Base-by-base conservation (phyloP, 2,113 vertebrate genomes). In the Orycteropus afer region DNA sequence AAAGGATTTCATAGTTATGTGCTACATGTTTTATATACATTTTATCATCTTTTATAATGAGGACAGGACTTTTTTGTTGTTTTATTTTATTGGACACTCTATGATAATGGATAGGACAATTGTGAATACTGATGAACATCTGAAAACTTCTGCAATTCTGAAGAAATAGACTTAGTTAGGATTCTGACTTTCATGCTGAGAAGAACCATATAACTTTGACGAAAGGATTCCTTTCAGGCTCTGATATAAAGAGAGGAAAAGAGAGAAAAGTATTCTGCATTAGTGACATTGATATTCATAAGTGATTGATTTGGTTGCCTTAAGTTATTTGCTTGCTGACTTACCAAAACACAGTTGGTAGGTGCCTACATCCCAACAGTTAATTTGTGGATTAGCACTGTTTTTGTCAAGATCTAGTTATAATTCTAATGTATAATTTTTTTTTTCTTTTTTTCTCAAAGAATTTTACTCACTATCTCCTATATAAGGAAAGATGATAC, bases 231-330 rank as follows among this genome's bases (percentile, higher is more conserved):
- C 29, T 86, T 74, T 63, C 47, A 82, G 76, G 2, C 63, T 95
- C 71, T 97, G 51, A 89, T 0, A 0, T 83, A 57, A 85, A 92
- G 47, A 63, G 42, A 86, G 93, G 91, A 95, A 45, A 69, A 57
- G 57, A 45, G 88, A 95, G 89, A 95, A 49, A 73, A 53, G 57
- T 4, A 81, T 65, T 77, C 95, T 0, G 0, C 14, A 73, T 51
- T 57, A 34, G 80, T 89, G 55, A 47, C 37, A 40, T 95, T 97
- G 95, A 94, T 89, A 59, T 94, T 94, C 84, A 76, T 95, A 55
- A 57, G 89, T 91, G 76, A 76, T 15, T 79, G 14, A 42, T 32
- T 63, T 51, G 47, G 12, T 57, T 69, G 17, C 10, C n/a, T 6
- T 63, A n/a, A 65, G 15, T 25, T 81, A 45, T 71, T 63, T 71